Evolutionary conservation across 2,888 invertebrate species (phyloP).

Genomic region (Selenia dentaria): DNA sequence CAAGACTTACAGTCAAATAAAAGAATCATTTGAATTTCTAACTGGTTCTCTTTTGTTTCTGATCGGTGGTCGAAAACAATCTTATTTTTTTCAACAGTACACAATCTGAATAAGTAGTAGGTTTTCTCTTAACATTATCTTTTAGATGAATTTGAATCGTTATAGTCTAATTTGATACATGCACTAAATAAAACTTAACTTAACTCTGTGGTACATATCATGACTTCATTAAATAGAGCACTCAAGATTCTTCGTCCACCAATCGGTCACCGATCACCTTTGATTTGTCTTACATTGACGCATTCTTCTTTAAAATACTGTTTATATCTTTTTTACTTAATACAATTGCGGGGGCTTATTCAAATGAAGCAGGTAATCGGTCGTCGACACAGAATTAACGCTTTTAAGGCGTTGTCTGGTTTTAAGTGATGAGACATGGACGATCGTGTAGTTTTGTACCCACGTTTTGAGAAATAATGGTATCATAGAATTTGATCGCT

Average conservation of each 20-base stretch:
- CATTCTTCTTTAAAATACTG: slow-evolving; percentile 26
- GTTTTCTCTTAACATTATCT: too few species aligned
- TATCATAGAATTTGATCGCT: slow-evolving; percentile 12
- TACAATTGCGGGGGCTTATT: slow-evolving; percentile 62
- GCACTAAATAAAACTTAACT: too few species aligned
- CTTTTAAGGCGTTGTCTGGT: slow-evolving; percentile 31
- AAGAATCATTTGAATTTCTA: too few species aligned
- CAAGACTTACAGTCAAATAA: too few species aligned
- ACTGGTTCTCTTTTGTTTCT: too few species aligned
- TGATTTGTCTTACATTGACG: slow-evolving; percentile 35
- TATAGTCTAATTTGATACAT: too few species aligned
- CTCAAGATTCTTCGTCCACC: slow-evolving; percentile 18
- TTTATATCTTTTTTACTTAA: slow-evolving; percentile 47
- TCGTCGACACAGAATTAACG: slow-evolving; percentile 56
- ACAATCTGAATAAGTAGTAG: too few species aligned
- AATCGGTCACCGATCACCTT: slow-evolving; percentile 34
- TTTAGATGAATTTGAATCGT: too few species aligned
- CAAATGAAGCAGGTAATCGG: slow-evolving; percentile 63
- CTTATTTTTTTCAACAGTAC: too few species aligned
- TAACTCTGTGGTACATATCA: too few species aligned
- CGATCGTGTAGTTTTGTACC: slow-evolving; percentile 20
- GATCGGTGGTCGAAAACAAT: too few species aligned
- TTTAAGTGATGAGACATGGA: slow-evolving; percentile 36
- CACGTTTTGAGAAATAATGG: slow-evolving; percentile 4
- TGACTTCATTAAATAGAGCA: slow-evolving; percentile 22